Evolutionary conservation across 2,888 invertebrate genomes (phyloP), one percentile per base, ranked within the genome.

Genomic region (Pterostichus madidus): DNA sequence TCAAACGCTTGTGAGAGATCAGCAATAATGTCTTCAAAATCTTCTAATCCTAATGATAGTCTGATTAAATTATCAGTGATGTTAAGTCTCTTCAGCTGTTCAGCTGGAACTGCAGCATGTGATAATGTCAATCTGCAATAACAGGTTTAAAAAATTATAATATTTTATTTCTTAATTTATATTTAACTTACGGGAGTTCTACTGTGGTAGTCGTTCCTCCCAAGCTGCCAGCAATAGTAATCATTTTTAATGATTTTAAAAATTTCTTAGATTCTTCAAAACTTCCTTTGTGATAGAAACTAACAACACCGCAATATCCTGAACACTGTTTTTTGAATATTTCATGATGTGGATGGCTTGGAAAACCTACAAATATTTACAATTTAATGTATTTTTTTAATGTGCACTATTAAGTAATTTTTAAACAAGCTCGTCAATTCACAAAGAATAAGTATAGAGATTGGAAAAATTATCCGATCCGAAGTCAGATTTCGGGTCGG

Each of bases 141-240:
- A 75, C 31, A 24, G 24, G 24, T 24, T 24, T 2, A 24, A 24
- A 24, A 3, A 24, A 24, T 24, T 3, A 68, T 39, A 68, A 75
- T 75, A 15, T 31, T 71, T 44, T 49, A n/a, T 49, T 44, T 13
- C 13, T 46, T 46, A 49, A 75, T 35, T 75, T 75, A 35, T 56
- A 17, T 56, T 77, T 35, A 52, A 93, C 95, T 93, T 91, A 97
- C 95, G 99, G 99, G 85, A 98, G 92, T 91, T 98, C 98, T 2
- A 97, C 97, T 85, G 99, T 93, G 88, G 97, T 98, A 89, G 99
- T 98, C 87, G 95, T 97, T 82, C 98, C 98, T 73, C 99, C 99
- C 83, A 99, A 92, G 88, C 98, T 98, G 89, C 98, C 99, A 4
- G 99, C 99, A 77, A 98, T 90, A 0, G 93, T 94, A 89, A 98